Base-by-base conservation (phyloP, 92 coral and sea anemone species). In the Siderastrea radians region DNA sequence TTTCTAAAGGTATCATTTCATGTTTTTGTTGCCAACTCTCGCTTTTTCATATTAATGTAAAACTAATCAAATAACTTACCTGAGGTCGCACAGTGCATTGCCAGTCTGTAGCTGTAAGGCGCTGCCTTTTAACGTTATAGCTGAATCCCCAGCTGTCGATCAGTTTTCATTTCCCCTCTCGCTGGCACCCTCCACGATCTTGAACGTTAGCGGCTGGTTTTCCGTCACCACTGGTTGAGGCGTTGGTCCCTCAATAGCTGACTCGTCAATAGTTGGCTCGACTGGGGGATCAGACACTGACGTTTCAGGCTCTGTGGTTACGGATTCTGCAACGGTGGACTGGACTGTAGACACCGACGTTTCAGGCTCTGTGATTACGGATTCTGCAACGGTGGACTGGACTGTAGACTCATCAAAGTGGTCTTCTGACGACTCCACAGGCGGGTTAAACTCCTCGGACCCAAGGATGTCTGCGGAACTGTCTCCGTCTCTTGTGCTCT, bases 71-170 rank as follows among this genome's bases (percentile, higher is more conserved):
- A n/a, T n/a, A n/a, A n/a, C n/a, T n/a, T n/a, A n/a, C n/a, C n/a
- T n/a, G n/a, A n/a, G n/a, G n/a, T n/a, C n/a, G n/a, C n/a, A n/a
- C n/a, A n/a, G n/a, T n/a, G n/a, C n/a, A n/a, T n/a, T n/a, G n/a
- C n/a, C n/a, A n/a, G n/a, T n/a, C n/a, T n/a, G n/a, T n/a, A n/a
- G n/a, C n/a, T n/a, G n/a, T n/a, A n/a, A n/a, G n/a, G n/a, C n/a
- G n/a, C n/a, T n/a, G n/a, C n/a, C n/a, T n/a, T n/a, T n/a, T n/a
- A n/a, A n/a, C n/a, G n/a, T n/a, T n/a, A 14, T 78, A 78, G 58
- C 82, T 78, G 49, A 7, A 78, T 61, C 82, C 82, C 14, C 82
- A 62, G 72, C 68, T 78, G 71, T 78, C 82, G 46, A 60, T 62
- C 1, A 61, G 57, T 50, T 78, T 78, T 64, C 71, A n/a, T 62